Evolutionary conservation across 2,888 invertebrate genomes (phyloP).

Genomic region (Reticulitermes lucifugus): DNA sequence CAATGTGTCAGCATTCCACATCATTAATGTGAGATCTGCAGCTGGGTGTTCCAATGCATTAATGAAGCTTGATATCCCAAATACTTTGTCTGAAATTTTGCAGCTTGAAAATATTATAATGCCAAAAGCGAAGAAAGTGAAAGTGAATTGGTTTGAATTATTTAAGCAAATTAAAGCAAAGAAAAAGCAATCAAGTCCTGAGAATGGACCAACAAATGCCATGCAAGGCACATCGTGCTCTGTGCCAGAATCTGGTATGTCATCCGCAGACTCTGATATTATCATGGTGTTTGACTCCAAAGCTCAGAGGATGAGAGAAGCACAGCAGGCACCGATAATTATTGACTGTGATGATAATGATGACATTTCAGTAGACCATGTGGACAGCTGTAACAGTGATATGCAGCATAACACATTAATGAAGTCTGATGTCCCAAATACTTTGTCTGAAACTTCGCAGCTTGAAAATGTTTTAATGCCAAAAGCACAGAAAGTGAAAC

Average conservation of each 20-base stretch:
- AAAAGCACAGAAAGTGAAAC: neutral
- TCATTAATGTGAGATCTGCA: neutral
- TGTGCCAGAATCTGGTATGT: neutral
- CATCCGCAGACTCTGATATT: neutral
- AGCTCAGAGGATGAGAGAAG: neutral
- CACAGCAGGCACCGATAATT: neutral
- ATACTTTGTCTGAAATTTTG: neutral
- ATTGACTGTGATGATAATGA: neutral
- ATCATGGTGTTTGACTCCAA: neutral
- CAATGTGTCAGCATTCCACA: neutral
- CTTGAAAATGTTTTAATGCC: neutral
- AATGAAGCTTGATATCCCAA: neutral
- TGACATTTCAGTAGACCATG: neutral
- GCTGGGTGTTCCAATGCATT: neutral
- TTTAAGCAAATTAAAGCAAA: neutral
- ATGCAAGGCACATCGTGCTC: neutral
- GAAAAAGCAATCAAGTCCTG: neutral
- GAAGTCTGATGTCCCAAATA: neutral
- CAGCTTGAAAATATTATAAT: neutral
- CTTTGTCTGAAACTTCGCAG: neutral
- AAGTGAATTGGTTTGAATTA: neutral
- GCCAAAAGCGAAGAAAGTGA: neutral
- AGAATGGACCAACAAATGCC: neutral
- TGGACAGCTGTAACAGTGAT: neutral
- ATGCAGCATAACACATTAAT: neutral